Percentiles rank a stretch among this genome's conserved stretches.
phyloP scores from a whole-genome alignment of 35 echinoderm and acorn worm genomes.

The Chiridota heheva region DNA sequence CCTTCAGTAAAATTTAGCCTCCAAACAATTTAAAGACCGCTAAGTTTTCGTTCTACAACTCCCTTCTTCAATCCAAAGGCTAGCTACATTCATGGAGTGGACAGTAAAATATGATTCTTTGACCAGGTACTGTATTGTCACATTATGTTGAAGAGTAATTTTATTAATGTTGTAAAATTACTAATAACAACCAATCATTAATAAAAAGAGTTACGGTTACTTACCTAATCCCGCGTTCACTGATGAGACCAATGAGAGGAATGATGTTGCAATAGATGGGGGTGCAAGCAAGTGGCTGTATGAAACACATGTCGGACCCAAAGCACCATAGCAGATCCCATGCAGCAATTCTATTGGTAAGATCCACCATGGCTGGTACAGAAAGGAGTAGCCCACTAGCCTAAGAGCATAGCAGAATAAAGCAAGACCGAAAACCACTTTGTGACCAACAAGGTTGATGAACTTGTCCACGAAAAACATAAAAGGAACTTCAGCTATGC shows the following conservation, averaged over 20 bases:
- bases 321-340: conserved; percentile 75
- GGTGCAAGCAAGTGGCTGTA: conserved; percentile 65
- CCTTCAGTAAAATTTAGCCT: no score
- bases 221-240: conserved; percentile 57
- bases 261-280: conserved; percentile 38
- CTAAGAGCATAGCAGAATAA: conserved; percentile 63
- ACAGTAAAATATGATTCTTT: no score
- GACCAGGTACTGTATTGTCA: no score
- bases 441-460: conserved; percentile 61
- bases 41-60: no score
- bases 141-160: no score
- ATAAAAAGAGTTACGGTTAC: no score
- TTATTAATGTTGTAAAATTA: no score
- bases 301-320: conserved; percentile 53
- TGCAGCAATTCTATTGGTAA: conserved; percentile 68
- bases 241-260: conserved; percentile 45
- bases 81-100: no score
- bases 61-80: no score
- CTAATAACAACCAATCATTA: no score
- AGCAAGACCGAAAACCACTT: conserved; percentile 52
- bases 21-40: no score
- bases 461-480: conserved; percentile 70
- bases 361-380: conserved; percentile 58
- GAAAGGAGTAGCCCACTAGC: conserved; percentile 63
- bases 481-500: conserved; percentile 70